Evolutionary conservation across 2,113 vertebrate genomes (phyloP).

Genomic region (Todiramphus saurophagus): DNA sequence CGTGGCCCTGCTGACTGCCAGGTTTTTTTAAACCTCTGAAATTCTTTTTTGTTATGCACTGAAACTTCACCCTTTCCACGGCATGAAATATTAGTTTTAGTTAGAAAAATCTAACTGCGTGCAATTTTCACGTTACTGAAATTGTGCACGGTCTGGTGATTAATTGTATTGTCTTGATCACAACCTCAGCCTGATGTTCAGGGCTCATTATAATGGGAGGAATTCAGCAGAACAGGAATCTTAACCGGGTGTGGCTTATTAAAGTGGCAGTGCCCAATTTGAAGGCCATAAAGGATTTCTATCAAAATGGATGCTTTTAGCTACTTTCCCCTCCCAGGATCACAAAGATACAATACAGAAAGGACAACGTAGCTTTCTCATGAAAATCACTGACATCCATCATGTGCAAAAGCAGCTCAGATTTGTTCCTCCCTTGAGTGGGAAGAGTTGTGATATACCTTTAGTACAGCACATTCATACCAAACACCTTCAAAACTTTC

Average conservation of each 20-base stretch:
- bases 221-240: slow-evolving; percentile 65
- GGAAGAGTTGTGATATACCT: background rate
- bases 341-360: slow-evolving; percentile 41
- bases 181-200: slow-evolving; percentile 67
- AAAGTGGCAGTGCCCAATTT: slow-evolving; percentile 68
- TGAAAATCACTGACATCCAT: slow-evolving; percentile 69
- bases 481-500: slow-evolving; percentile 40
- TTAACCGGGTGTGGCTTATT: slow-evolving; percentile 72
- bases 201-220: slow-evolving; percentile 59
- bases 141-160: slow-evolving; percentile 71
- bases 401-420: slow-evolving; percentile 54
- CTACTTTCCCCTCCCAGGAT: slow-evolving; percentile 37
- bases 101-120: slow-evolving; percentile 59
- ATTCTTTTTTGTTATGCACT: slow-evolving; percentile 58
- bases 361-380: slow-evolving; percentile 53
- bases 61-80: slow-evolving; percentile 60
- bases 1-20: slow-evolving; percentile 73
- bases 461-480: background rate
- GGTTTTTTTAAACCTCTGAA: slow-evolving; percentile 43
- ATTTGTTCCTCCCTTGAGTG: slow-evolving; percentile 11
- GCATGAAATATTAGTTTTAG: slow-evolving; percentile 73
- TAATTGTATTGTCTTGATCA: slow-evolving; percentile 74
- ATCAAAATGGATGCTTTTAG: slow-evolving; percentile 68
- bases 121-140: slow-evolving; percentile 70
- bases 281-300: slow-evolving; percentile 67